phyloP scores from a whole-genome alignment of 2,888 invertebrate genomes.

The Elegia similella region DNA sequence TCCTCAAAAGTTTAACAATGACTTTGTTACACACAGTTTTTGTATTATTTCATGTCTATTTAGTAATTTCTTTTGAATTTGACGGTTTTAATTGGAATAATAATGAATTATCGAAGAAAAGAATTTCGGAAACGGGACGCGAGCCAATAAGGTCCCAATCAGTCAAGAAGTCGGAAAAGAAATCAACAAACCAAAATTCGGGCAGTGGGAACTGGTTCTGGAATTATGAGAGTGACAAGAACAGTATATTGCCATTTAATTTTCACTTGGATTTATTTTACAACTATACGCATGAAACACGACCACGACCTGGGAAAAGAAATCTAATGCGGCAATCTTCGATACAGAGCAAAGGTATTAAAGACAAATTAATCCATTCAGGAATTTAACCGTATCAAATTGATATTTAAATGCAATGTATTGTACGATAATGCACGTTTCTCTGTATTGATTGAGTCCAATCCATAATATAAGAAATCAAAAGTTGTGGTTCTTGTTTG shows the following conservation, averaged over 20 bases:
- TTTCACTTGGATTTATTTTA: slow-evolving; percentile 3
- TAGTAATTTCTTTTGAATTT: neutral
- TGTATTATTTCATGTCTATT: neutral
- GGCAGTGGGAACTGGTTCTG: slow-evolving; percentile 13
- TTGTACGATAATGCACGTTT: slow-evolving; percentile 17
- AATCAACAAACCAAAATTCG: neutral
- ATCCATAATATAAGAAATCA: slow-evolving; percentile 15
- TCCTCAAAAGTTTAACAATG: neutral
- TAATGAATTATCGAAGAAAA: neutral
- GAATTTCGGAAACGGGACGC: neutral
- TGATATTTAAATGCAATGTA: slow-evolving; percentile 3
- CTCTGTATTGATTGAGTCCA: slow-evolving; percentile 19
- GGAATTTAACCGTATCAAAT: neutral
- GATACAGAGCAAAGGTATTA: slow-evolving; percentile 23
- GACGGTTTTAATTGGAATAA: neutral
- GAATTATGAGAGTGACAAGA: slow-evolving; percentile 13
- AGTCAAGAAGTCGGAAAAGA: neutral
- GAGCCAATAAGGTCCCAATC: neutral
- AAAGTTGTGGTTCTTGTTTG: slow-evolving; percentile 37
- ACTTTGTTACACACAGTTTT: neutral
- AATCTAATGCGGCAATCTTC: slow-evolving; percentile 18
- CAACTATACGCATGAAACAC: too few species aligned
- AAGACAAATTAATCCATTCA: slow-evolving; percentile 6
- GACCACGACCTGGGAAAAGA: too few species aligned
- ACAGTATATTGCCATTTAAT: neutral